Evolutionary conservation across 2,888 invertebrate species (phyloP).

Genomic region (Papilio protenor): DNA sequence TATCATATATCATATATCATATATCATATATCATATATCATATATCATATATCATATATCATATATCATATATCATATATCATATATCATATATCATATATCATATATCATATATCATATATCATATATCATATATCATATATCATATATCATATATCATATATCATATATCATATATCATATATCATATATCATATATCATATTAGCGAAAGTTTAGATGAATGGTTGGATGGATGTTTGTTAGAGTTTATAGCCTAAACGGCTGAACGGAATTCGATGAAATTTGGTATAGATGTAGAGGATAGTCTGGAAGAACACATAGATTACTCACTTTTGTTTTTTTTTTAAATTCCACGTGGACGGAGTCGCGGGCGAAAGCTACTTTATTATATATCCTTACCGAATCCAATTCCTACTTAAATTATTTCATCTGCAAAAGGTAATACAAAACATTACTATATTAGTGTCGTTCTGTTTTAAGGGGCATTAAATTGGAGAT

Average conservation of each 20-base stretch:
- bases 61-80: neutral
- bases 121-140: neutral
- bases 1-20: too few relatives aligned
- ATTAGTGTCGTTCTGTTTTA: neutral
- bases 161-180: too few relatives aligned
- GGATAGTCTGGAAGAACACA: too few relatives aligned
- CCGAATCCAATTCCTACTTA: neutral
- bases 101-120: neutral
- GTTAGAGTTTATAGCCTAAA: too few relatives aligned
- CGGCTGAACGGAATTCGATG: too few relatives aligned
- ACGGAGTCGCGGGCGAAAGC: too few relatives aligned
- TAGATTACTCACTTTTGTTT: too few relatives aligned
- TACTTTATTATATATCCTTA: too few relatives aligned
- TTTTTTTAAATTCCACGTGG: too few relatives aligned
- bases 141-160: neutral
- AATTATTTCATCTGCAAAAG: neutral
- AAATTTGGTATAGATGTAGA: too few relatives aligned
- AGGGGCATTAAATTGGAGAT: conserved; percentile 56
- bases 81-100: neutral
- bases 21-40: neutral
- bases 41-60: neutral
- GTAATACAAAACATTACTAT: neutral
- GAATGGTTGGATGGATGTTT: too few relatives aligned
- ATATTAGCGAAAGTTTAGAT: too few relatives aligned
- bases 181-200: neutral